Conservation (phyloP, 2,797 vertebrate species). For the Myotis pilosus region DNA sequence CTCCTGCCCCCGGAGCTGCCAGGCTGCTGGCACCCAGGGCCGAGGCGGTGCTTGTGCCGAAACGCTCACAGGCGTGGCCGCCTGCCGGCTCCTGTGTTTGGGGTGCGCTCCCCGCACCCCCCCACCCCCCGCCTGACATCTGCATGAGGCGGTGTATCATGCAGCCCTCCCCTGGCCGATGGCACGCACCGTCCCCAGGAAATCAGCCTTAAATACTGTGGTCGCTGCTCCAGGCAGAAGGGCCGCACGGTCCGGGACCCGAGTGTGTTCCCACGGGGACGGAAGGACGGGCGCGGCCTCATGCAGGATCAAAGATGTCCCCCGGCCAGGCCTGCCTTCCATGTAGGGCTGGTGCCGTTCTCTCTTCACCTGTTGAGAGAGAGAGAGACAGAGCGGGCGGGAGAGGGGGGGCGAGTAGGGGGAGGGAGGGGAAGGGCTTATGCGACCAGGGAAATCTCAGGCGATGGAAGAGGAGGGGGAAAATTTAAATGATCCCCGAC, state of each 20-base stretch:
- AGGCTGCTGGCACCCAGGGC: neutral
- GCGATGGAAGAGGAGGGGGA: slow-evolving; percentile 84
- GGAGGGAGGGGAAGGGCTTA: slow-evolving; percentile 31
- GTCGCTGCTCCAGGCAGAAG: slow-evolving; percentile 69
- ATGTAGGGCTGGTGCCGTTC: slow-evolving; percentile 60
- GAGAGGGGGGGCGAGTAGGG: neutral
- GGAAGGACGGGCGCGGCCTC: slow-evolving; percentile 27
- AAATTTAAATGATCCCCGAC: slow-evolving; percentile 97
- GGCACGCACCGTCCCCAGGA: slow-evolving; percentile 76
- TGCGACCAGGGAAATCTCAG: slow-evolving; percentile 79
- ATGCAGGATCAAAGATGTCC: slow-evolving; percentile 61
- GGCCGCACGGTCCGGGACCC: slow-evolving; percentile 61
- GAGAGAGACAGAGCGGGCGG: neutral
- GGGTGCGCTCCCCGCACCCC: slow-evolving; percentile 54
- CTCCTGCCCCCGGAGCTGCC: slow-evolving; percentile 14
- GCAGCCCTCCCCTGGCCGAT: slow-evolving; percentile 77
- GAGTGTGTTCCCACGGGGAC: slow-evolving; percentile 75
- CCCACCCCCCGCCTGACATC: slow-evolving; percentile 76
- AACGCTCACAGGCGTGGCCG: slow-evolving; percentile 75
- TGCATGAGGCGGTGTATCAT: slow-evolving; percentile 75
- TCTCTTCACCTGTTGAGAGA: slow-evolving; percentile 85
- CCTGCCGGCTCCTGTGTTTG: slow-evolving; percentile 63
- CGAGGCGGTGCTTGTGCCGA: slow-evolving; percentile 50
- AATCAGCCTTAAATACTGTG: slow-evolving; percentile 72
- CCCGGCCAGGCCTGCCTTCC: slow-evolving; percentile 47